These are phyloP conservation scores for Chascanopsetta lugubris DNA, from an alignment of 2,113 vertebrate genomes.

Conservation along the genomic window DNA sequence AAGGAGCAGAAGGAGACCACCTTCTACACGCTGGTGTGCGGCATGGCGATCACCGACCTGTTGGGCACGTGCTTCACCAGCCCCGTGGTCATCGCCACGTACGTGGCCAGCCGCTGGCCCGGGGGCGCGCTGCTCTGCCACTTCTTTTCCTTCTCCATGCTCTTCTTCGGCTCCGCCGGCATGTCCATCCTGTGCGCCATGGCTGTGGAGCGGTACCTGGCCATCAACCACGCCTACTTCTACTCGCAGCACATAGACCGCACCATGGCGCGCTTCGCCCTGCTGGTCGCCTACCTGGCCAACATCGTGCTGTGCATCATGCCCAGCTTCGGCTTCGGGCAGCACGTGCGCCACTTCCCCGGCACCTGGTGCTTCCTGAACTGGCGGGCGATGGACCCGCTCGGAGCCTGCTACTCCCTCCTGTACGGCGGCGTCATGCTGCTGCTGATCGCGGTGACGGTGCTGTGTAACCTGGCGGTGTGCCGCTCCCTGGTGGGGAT, in stretches of 20 bases:
- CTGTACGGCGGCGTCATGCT: slow-evolving; percentile 82
- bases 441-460: slow-evolving; percentile 77
- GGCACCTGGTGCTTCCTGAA: slow-evolving; percentile 85
- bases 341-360: slow-evolving; percentile 77
- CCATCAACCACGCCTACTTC: slow-evolving; percentile 84
- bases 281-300: slow-evolving; percentile 74
- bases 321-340: slow-evolving; percentile 83
- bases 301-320: slow-evolving; percentile 79
- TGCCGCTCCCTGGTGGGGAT: slow-evolving; percentile 82
- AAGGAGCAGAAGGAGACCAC: slow-evolving; percentile 85
- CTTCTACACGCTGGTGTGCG: slow-evolving; percentile 84
- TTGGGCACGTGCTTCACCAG: slow-evolving; percentile 85
- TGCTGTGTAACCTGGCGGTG: slow-evolving; percentile 81
- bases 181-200: slow-evolving; percentile 85
- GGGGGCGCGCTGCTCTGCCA: slow-evolving; percentile 81
- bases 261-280: slow-evolving; percentile 76
- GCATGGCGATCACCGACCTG: slow-evolving; percentile 85
- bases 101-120: slow-evolving; percentile 79
- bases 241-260: slow-evolving; percentile 82
- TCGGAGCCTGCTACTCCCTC: slow-evolving; percentile 79
- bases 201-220: slow-evolving; percentile 84
- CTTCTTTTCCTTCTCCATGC: slow-evolving; percentile 86
- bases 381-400: slow-evolving; percentile 77
- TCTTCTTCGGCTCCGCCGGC: slow-evolving; percentile 84
- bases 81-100: slow-evolving; percentile 84